Conservation (phyloP, 1,140 invertebrate genomes). For the Pogonomyrmex barbatus region DNA sequence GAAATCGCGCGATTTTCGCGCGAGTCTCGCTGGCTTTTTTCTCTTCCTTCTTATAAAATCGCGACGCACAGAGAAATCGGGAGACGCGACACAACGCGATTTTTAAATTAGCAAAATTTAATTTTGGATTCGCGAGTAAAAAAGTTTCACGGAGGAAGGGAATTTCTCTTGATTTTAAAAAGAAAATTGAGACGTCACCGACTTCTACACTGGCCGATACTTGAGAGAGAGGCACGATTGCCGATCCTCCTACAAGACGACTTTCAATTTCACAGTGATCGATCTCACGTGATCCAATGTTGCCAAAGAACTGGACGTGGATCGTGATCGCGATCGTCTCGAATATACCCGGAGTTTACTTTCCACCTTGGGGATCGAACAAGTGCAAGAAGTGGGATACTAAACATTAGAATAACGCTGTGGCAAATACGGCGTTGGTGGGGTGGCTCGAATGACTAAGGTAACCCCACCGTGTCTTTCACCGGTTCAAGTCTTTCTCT, state of each 20-base stretch:
- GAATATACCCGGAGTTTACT: slow-evolving; percentile 43
- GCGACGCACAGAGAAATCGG: not conserved
- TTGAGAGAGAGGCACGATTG: not conserved
- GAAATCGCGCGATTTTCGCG: not conserved
- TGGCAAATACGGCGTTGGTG: slow-evolving; percentile 36
- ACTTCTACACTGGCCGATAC: slow-evolving; percentile 5
- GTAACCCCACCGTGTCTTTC: not conserved
- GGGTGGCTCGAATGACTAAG: slow-evolving; percentile 28
- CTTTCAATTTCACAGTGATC: not conserved
- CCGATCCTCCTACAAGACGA: not conserved
- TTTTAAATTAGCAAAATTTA: not conserved
- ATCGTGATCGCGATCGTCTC: slow-evolving; percentile 27
- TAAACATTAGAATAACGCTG: slow-evolving; percentile 31
- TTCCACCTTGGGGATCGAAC: slow-evolving; percentile 59
- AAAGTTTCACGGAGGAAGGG: not conserved
- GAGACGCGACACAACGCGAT: not conserved
- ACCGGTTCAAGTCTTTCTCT: not conserved
- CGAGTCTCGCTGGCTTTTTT: not conserved
- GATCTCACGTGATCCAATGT: slow-evolving; percentile 63
- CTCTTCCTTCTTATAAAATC: not conserved
- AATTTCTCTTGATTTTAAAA: not conserved
- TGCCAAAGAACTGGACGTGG: slow-evolving; percentile 60
- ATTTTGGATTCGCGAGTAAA: not conserved
- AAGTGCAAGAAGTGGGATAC: slow-evolving; percentile 70
- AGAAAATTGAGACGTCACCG: not conserved